Evolutionary conservation across 92 coral and sea anemone species (phyloP).

Genomic region (Parazoanthus atlanticus): DNA sequence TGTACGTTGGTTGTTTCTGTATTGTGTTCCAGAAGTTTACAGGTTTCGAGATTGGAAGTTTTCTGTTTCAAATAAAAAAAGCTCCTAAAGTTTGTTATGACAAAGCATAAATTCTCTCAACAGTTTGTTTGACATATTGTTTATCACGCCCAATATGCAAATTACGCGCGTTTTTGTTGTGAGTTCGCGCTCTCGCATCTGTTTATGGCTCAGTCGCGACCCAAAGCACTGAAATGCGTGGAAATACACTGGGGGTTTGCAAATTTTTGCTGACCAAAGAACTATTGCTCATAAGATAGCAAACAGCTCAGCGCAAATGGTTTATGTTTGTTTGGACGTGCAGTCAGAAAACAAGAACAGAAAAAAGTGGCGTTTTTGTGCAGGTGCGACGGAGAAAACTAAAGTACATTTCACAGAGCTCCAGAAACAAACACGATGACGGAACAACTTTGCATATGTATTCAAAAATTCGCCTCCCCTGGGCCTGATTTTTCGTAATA

Average conservation of each 20-base stretch:
- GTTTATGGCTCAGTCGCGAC: conserved; percentile 47
- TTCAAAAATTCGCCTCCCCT: conserved; percentile 28
- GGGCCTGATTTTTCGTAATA: conserved; percentile 16
- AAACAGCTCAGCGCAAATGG: neutral
- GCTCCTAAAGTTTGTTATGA: conserved; percentile 4
- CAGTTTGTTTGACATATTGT: conserved; percentile 69
- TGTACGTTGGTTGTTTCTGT: neutral
- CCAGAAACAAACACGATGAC: conserved; percentile 19
- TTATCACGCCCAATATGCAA: conserved; percentile 99
- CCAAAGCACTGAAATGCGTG: conserved; percentile 2
- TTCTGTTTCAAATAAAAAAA: neutral
- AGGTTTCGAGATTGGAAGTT: neutral
- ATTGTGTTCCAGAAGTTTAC: neutral
- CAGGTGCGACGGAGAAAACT: conserved; percentile 18
- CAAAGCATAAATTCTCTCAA: conserved; percentile 63
- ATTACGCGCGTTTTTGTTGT: conserved; percentile 81
- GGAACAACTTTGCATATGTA: conserved; percentile 23
- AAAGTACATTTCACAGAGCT: conserved; percentile 22
- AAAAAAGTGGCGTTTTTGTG: neutral
- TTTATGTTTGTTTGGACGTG: neutral
- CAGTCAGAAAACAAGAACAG: neutral
- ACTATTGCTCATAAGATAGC: neutral
- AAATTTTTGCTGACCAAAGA: neutral
- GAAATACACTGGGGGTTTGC: conserved; percentile 35
- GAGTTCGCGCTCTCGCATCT: conserved; percentile 75